These are phyloP conservation scores for Ctenoplectra terminalis DNA, from an alignment of 1,140 invertebrate genomes.

Conservation along the genomic window DNA sequence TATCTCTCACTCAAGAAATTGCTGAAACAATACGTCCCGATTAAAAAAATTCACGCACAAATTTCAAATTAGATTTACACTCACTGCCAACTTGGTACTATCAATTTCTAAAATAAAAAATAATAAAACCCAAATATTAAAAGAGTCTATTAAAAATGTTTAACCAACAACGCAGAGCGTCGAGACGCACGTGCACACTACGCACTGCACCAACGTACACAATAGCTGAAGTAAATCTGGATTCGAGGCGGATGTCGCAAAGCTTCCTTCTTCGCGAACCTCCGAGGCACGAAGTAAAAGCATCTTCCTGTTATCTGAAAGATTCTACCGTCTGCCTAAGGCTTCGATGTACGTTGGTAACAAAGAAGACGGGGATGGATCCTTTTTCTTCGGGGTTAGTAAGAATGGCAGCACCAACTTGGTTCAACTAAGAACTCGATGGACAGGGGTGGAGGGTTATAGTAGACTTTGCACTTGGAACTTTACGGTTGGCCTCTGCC, in stretches of 20 bases:
- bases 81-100: too few species aligned
- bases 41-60: too few species aligned
- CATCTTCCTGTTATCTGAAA: conserved; percentile 77
- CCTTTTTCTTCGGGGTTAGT: conserved; percentile 47
- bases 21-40: too few species aligned
- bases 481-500: conserved; percentile 72
- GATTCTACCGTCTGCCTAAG: conserved; percentile 57
- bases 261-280: conserved; percentile 1
- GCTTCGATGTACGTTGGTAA: conserved; percentile 59
- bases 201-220: background rate
- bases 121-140: too few species aligned
- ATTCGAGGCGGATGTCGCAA: too few species aligned
- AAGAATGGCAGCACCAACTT: conserved; percentile 27
- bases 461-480: conserved; percentile 80
- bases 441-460: conserved; percentile 37
- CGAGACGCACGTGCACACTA: background rate
- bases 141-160: too few species aligned
- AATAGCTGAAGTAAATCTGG: background rate
- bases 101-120: too few species aligned
- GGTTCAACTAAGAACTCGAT: conserved; percentile 19
- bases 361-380: conserved; percentile 57
- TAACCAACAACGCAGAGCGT: background rate
- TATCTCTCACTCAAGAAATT: too few species aligned
- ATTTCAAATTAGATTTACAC: too few species aligned
- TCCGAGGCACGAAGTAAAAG: conserved; percentile 68